Evolutionary conservation across 2,888 invertebrate species (phyloP).

Genomic region (Ecdyonurus torrentis): DNA sequence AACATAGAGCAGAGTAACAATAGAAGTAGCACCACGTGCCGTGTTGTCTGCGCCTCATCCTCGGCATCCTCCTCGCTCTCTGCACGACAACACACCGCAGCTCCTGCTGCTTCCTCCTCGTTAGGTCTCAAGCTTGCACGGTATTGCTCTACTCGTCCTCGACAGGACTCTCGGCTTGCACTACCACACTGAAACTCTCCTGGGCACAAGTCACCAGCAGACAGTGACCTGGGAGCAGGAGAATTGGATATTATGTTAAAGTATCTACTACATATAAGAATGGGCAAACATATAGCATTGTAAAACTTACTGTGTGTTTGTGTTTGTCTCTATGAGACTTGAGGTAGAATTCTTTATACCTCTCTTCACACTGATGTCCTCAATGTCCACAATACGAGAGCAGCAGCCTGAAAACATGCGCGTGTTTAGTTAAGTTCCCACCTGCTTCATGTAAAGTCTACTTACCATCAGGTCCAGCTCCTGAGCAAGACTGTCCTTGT

Average conservation of each 20-base stretch:
- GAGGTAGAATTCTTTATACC: not conserved
- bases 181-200: constrained; percentile 34
- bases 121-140: constrained; percentile 17
- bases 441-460: not conserved
- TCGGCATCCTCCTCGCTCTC: constrained; percentile 29
- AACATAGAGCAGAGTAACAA: constrained; percentile 73
- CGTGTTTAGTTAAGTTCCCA: no score
- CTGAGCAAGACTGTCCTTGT: not conserved
- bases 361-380: constrained; percentile 20
- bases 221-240: not conserved
- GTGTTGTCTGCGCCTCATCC: constrained; percentile 52
- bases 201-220: constrained; percentile 25
- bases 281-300: not conserved
- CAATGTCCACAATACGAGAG: constrained; percentile 22
- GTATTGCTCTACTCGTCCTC: constrained; percentile 32
- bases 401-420: constrained; percentile 7
- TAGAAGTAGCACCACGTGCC: constrained; percentile 68
- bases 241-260: not conserved
- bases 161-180: constrained; percentile 31
- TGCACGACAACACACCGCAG: constrained; percentile 6
- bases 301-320: not conserved
- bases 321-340: not conserved
- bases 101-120: not conserved
- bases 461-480: not conserved
- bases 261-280: no score